phyloP scores from a whole-genome alignment of 2,888 invertebrate genomes.

The Zele albiditarsus region DNA sequence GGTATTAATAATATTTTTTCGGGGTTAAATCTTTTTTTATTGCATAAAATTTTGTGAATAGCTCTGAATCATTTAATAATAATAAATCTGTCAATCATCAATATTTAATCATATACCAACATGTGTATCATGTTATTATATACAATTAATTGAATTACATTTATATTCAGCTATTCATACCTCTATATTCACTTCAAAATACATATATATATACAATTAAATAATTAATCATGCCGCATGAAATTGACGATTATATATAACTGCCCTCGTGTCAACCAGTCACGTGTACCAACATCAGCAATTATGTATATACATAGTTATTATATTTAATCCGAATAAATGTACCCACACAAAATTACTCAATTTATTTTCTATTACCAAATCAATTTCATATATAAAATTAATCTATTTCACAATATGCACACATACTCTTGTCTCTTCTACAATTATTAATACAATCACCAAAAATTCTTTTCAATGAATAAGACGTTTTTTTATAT shows the following conservation, averaged over 20 bases:
- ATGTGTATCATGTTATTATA: neutral
- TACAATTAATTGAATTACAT: neutral
- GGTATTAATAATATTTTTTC: no score
- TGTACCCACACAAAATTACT: neutral
- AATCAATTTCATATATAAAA: neutral
- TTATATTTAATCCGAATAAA: neutral
- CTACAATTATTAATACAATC: conserved; percentile 1
- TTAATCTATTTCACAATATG: neutral
- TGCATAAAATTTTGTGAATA: no score
- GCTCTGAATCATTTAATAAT: no score
- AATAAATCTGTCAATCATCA: neutral
- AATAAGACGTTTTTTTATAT: neutral
- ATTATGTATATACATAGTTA: neutral
- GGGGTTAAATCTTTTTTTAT: no score
- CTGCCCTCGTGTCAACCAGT: conserved; percentile 6
- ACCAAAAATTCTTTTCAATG: neutral
- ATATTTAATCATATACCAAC: neutral
- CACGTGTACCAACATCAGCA: conserved; percentile 12
- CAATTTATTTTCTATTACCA: neutral
- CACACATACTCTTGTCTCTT: neutral
- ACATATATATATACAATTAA: neutral
- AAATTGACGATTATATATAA: neutral
- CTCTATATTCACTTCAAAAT: neutral
- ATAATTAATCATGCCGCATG: neutral
- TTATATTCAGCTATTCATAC: neutral